These are phyloP conservation scores for Geotrypetes seraphini DNA, from an alignment of 2,797 vertebrate species.

Conservation along the genomic window DNA sequence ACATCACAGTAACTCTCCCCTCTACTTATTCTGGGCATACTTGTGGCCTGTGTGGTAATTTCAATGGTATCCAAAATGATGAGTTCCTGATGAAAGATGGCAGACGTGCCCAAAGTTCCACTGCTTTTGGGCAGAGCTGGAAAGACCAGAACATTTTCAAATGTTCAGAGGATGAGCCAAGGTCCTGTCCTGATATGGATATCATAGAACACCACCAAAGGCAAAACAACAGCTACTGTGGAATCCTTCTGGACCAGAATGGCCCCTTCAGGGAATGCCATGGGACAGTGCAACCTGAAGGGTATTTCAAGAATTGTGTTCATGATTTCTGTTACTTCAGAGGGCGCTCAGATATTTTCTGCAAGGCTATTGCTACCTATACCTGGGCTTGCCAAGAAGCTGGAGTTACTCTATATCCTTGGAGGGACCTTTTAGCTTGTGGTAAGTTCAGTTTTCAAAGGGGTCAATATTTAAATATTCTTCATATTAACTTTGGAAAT, in stretches of 20 bases:
- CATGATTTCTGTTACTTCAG: conserved; percentile 35
- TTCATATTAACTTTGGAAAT: no score
- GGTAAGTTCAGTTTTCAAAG: conserved; percentile 26
- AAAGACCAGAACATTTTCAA: conserved; percentile 45
- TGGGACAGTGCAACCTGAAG: conserved; percentile 6
- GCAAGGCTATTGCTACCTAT: conserved; percentile 20
- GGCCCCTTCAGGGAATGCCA: conserved; percentile 36
- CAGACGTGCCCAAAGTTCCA: conserved; percentile 51
- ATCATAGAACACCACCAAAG: not conserved
- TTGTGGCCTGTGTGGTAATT: conserved; percentile 80
- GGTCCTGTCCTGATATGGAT: conserved; percentile 7
- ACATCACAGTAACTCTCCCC: conserved; percentile 74
- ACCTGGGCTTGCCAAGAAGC: conserved; percentile 27
- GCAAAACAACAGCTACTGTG: conserved; percentile 8
- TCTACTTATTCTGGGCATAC: conserved; percentile 63
- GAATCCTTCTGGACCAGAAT: conserved; percentile 13
- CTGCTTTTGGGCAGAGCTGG: conserved; percentile 79
- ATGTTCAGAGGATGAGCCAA: not conserved
- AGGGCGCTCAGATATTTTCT: conserved; percentile 32
- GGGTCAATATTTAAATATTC: no score
- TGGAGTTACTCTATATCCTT: conserved; percentile 7
- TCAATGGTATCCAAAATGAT: conserved; percentile 74
- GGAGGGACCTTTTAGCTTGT: conserved; percentile 28
- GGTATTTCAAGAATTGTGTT: conserved; percentile 28
- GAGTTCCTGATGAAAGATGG: conserved; percentile 61